Percentiles rank a stretch among this genome's conserved stretches.
phyloP scores from a whole-genome alignment of 2,113 vertebrate genomes.

The Peromyscus leucopus region DNA sequence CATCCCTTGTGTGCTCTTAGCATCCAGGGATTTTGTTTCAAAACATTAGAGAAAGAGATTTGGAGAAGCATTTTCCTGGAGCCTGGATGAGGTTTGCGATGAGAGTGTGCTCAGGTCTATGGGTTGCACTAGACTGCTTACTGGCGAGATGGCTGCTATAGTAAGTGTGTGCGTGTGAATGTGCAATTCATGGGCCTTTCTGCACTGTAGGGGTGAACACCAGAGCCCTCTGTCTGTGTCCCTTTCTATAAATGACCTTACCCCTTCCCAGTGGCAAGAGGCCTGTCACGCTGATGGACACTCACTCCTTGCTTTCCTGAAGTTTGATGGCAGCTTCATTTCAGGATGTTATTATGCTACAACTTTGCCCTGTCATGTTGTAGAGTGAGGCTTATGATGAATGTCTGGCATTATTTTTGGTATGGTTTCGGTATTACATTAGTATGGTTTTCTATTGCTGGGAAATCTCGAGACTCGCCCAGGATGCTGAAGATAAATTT shows the following conservation, averaged over 20 bases:
- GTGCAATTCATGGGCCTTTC: neutral
- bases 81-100: fast-evolving
- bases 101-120: neutral
- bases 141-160: too few species aligned
- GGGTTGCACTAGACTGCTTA: fast-evolving
- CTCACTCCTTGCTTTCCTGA: neutral
- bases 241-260: fast-evolving
- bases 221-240: neutral
- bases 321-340: neutral
- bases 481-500: neutral
- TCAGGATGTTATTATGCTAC: neutral
- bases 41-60: neutral
- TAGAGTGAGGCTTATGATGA: neutral
- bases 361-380: neutral
- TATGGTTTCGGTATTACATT: neutral
- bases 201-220: neutral
- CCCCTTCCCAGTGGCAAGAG: fast-evolving
- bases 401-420: neutral
- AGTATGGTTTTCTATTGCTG: neutral
- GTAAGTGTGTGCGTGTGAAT: neutral
- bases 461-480: neutral
- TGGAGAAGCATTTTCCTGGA: neutral
- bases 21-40: neutral
- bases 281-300: fast-evolving
- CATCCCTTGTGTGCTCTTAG: fast-evolving